phyloP scores from a whole-genome alignment of 2,797 vertebrate species.

The Smutsia temminckii region DNA sequence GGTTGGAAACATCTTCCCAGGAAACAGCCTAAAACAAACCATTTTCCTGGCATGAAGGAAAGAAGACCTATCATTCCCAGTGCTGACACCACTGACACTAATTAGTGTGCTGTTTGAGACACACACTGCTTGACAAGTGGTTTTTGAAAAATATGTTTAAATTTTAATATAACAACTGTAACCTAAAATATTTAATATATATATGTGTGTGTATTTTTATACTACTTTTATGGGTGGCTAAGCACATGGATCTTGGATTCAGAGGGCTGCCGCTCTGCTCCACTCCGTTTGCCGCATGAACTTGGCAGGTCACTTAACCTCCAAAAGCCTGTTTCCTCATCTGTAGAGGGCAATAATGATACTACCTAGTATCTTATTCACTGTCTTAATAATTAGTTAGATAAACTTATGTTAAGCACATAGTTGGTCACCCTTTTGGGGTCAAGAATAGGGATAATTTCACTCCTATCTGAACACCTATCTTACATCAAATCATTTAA shows the following conservation, averaged over 20 bases:
- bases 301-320: background rate
- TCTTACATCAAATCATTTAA: background rate
- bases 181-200: background rate
- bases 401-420: background rate
- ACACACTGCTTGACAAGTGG: background rate
- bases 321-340: background rate
- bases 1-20: background rate
- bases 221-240: background rate
- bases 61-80: background rate
- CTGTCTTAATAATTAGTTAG: background rate
- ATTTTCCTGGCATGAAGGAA: background rate
- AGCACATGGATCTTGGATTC: background rate
- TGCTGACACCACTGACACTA: accelerated
- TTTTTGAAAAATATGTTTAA: background rate
- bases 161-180: background rate
- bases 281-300: background rate
- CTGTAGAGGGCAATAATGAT: background rate
- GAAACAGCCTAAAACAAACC: background rate
- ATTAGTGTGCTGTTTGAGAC: background rate
- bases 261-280: background rate
- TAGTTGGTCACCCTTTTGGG: background rate
- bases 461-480: background rate
- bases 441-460: background rate
- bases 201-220: accelerated
- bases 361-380: too few species aligned